phyloP scores from a whole-genome alignment of 1,140 invertebrate genomes.

The Pseudomyrmex concolor region DNA sequence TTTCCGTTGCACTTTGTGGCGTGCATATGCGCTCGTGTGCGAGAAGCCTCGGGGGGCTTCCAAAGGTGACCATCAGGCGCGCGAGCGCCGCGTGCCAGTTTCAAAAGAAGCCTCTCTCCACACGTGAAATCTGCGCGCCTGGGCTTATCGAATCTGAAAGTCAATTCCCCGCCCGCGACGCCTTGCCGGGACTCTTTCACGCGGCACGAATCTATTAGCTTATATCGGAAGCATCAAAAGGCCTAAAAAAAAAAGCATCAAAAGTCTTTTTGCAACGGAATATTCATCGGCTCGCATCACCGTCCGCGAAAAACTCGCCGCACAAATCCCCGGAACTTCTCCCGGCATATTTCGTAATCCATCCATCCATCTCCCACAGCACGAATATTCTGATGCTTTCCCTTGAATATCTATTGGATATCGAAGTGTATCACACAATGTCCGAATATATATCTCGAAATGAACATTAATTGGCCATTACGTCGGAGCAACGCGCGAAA shows the following conservation, averaged over 20 bases:
- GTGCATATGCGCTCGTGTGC: constrained; percentile 20
- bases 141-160: constrained; percentile 56
- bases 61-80: neutral
- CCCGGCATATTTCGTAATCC: constrained; percentile 23
- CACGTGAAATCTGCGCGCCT: constrained; percentile 2
- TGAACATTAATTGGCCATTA: constrained; percentile 42
- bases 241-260: constrained; percentile 23
- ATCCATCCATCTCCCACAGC: constrained; percentile 3
- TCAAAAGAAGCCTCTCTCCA: constrained; percentile 40
- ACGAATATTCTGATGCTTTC: neutral
- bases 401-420: constrained; percentile 42
- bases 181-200: neutral
- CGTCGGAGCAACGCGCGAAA: neutral
- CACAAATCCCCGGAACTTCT: constrained; percentile 24
- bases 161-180: constrained; percentile 31
- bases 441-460: constrained; percentile 33
- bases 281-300: constrained; percentile 42
- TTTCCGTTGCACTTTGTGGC: constrained; percentile 29
- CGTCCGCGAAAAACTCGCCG: constrained; percentile 35
- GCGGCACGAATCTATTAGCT: constrained; percentile 41
- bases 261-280: constrained; percentile 38
- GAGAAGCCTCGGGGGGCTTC: constrained; percentile 8
- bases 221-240: constrained; percentile 39
- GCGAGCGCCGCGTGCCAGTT: constrained; percentile 8
- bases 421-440: constrained; percentile 25